Evolutionary conservation across 2,888 invertebrate species (phyloP).

Genomic region (Melinaea marsaeus): DNA sequence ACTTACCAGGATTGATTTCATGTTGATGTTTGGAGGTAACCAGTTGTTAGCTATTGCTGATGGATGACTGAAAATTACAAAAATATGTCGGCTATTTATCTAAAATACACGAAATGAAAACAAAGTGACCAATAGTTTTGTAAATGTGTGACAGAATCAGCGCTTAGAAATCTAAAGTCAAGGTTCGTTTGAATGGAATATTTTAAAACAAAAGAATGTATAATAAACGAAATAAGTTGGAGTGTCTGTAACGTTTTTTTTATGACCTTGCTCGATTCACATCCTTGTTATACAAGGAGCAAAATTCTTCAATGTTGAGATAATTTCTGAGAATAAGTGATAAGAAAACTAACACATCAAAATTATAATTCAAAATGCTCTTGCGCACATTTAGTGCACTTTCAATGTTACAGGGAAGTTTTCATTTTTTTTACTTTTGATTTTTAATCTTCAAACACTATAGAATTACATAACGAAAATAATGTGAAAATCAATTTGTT

Average conservation of each 20-base stretch:
- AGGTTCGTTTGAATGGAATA: conserved; percentile 56
- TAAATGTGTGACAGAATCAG: conserved; percentile 52
- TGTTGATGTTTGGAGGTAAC: conserved; percentile 15
- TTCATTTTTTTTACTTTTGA: too few relatives aligned
- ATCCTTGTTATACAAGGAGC: conserved; percentile 25
- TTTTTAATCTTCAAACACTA: too few relatives aligned
- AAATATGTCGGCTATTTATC: conserved; percentile 54
- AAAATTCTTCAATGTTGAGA: conserved; percentile 15
- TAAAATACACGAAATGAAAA: conserved; percentile 46
- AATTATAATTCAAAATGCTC: too few relatives aligned
- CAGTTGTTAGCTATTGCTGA: conserved; percentile 21
- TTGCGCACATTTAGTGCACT: too few relatives aligned
- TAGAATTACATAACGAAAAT: too few relatives aligned
- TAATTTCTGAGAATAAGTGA: conserved; percentile 13
- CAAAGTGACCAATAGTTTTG: conserved; percentile 44
- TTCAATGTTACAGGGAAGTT: too few relatives aligned
- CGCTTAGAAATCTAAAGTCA: conserved; percentile 53
- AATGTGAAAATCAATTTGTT: too few relatives aligned
- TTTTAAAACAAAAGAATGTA: conserved; percentile 67
- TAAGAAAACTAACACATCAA: too few relatives aligned
- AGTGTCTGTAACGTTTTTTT: conserved; percentile 24
- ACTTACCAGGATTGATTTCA: conserved; percentile 31
- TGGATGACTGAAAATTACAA: conserved; percentile 22
- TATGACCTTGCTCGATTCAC: conserved; percentile 20
- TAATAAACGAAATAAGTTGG: conserved; percentile 37